These are phyloP conservation scores for Apantesis nais DNA, from an alignment of 2,888 invertebrate genomes.

Conservation along the genomic window DNA sequence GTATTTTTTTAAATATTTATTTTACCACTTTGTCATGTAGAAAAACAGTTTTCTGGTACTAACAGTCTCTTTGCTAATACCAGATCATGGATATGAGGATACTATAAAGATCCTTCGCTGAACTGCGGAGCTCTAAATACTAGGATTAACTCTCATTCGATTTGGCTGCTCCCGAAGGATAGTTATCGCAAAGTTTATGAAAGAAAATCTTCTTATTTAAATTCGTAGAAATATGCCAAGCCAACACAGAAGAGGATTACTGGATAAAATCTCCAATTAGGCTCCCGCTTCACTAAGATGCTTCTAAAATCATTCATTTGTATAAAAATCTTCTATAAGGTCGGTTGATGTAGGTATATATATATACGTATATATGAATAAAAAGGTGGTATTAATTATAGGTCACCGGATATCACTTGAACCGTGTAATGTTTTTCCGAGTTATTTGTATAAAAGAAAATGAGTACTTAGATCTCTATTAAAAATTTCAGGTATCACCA, in stretches of 20 bases:
- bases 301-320: not conserved
- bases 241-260: not conserved
- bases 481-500: too few species aligned
- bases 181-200: not conserved
- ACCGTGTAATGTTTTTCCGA: not conserved
- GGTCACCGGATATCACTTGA: not conserved
- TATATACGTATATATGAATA: not conserved
- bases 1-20: not conserved
- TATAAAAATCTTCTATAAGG: not conserved
- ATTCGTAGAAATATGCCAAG: conserved; percentile 13
- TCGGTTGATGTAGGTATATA: not conserved
- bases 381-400: not conserved
- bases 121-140: not conserved
- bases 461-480: not conserved
- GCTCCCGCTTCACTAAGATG: not conserved
- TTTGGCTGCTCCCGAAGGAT: not conserved
- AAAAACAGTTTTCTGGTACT: not conserved
- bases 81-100: not conserved
- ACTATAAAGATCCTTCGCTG: not conserved
- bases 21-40: not conserved
- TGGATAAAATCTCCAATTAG: not conserved
- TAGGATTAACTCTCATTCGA: not conserved
- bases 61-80: not conserved
- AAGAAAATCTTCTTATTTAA: not conserved
- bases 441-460: not conserved